Conservation (phyloP, 1,140 invertebrate genomes). For the Megalopta genalis region DNA sequence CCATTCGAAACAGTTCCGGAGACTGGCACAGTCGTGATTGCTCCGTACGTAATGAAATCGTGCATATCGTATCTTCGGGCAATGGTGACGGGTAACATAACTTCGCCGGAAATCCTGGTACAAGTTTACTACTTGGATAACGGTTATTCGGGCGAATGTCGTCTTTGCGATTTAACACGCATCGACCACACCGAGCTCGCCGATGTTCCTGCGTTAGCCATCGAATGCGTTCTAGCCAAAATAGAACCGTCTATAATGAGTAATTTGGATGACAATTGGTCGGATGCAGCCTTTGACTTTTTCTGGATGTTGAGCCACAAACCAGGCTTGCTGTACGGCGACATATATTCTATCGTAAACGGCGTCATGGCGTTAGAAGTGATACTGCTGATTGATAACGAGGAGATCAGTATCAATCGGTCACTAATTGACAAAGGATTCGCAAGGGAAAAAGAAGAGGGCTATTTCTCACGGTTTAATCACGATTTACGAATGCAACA, state of each 20-base stretch:
- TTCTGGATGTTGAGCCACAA: conserved; percentile 77
- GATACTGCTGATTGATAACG: conserved; percentile 71
- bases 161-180: conserved; percentile 55
- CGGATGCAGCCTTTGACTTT: conserved; percentile 78
- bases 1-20: conserved; percentile 26
- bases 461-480: conserved; percentile 84
- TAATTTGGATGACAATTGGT: conserved; percentile 82
- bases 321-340: conserved; percentile 53
- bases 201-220: conserved; percentile 82
- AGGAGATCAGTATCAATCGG: conserved; percentile 82
- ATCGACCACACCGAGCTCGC: conserved; percentile 52
- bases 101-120: conserved; percentile 42
- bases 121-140: conserved; percentile 89
- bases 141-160: conserved; percentile 83
- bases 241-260: conserved; percentile 83
- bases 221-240: conserved; percentile 86
- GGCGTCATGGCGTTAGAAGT: conserved; percentile 85
- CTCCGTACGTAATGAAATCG: conserved; percentile 67
- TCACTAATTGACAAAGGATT: conserved; percentile 82
- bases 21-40: conserved; percentile 68
- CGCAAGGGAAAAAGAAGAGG: conserved; percentile 86
- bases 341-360: conserved; percentile 91
- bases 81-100: conserved; percentile 62
- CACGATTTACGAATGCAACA: conserved; percentile 74
- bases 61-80: conserved; percentile 72